These are phyloP conservation scores for Chondrilla cf. caribensis DNA, from an alignment of 37 sponge, comb jelly and placozoan genomes.

Conservation along the genomic window DNA sequence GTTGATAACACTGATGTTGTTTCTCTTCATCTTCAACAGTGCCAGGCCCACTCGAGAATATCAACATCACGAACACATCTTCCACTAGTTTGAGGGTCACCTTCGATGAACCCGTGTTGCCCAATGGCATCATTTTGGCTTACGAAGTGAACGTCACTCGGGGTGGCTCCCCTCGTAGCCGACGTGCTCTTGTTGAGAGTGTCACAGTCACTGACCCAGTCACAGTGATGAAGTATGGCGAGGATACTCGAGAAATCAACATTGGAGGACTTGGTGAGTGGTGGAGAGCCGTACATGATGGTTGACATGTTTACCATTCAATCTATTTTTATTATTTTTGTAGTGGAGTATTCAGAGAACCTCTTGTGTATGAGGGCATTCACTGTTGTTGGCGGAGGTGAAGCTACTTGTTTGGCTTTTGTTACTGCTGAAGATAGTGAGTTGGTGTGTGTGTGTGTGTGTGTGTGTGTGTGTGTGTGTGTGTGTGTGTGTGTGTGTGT, in stretches of 20 bases:
- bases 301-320: no score
- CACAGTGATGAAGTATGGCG: not conserved
- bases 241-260: not conserved
- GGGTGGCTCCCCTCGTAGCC: no score
- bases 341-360: not conserved
- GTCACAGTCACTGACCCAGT: not conserved
- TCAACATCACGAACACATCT: not conserved
- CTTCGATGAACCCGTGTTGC: not conserved
- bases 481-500: no score
- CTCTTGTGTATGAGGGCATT: not conserved
- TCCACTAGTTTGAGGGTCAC: not conserved
- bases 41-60: not conserved
- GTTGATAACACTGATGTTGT: no score
- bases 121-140: not conserved
- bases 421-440: not conserved
- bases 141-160: not conserved
- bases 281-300: not conserved
- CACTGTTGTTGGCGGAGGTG: conserved; percentile 9
- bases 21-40: no score
- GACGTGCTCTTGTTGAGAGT: not conserved
- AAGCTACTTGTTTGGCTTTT: not conserved
- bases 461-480: no score
- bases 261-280: not conserved
- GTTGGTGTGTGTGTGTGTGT: no score
- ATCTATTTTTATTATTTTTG: no score